Conservation (phyloP, 2,797 vertebrate species). For the Harpagifer antarcticus region DNA sequence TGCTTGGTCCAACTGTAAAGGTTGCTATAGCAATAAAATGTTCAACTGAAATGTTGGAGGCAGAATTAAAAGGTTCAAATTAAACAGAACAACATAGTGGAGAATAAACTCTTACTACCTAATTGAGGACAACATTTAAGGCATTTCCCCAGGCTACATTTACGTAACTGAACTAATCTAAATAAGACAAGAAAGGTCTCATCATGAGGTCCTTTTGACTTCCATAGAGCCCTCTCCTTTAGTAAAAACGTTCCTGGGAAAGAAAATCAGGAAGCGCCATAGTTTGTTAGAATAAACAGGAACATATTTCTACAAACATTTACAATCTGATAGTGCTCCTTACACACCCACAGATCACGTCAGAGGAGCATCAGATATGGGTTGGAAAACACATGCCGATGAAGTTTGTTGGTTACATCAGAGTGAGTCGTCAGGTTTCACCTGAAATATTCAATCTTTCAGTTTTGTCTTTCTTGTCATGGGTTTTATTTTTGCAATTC, state of each 20-base stretch:
- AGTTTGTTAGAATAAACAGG: conserved; percentile 40
- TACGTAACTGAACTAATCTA: conserved; percentile 26
- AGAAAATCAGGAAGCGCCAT: neutral
- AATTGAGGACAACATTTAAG: conserved; percentile 11
- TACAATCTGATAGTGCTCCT: neutral
- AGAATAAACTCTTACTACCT: conserved; percentile 23
- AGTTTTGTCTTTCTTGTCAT: no score
- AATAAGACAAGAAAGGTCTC: conserved; percentile 17
- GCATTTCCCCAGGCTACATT: conserved; percentile 10
- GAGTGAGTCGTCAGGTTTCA: neutral
- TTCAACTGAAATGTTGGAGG: neutral
- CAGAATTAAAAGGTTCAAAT: neutral
- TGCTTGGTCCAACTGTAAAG: no score
- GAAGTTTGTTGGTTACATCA: neutral
- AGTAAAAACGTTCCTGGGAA: neutral
- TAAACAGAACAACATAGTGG: neutral
- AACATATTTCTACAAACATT: conserved; percentile 14
- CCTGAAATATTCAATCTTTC: neutral
- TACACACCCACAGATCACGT: conserved; percentile 9
- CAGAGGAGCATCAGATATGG: conserved; percentile 17
- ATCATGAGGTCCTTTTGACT: neutral
- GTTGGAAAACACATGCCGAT: neutral
- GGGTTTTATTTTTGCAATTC: no score
- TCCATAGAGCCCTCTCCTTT: neutral
- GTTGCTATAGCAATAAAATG: neutral